Evolutionary conservation across 2,113 vertebrate species (phyloP).

Genomic region (Solea senegalensis): DNA sequence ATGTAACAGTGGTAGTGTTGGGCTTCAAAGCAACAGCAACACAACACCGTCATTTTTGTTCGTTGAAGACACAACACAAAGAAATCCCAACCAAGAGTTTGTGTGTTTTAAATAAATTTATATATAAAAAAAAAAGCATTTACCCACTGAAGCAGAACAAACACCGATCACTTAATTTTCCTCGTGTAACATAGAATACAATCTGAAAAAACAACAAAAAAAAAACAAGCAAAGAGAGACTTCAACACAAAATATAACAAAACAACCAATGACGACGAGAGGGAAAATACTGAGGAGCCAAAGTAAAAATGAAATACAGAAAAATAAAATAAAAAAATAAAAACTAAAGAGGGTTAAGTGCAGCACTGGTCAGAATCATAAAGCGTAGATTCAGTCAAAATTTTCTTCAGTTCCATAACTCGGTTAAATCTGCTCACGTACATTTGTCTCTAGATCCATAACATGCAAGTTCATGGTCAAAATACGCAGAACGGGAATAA

Average conservation of each 20-base stretch:
- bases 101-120: constrained; percentile 82
- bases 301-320: constrained; percentile 64
- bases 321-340: constrained; percentile 33
- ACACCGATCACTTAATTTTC: constrained; percentile 79
- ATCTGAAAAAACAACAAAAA: constrained; percentile 76
- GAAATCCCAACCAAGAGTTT: constrained; percentile 57
- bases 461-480: constrained; percentile 91
- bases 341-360: constrained; percentile 82
- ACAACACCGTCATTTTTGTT: too few relatives aligned
- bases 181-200: constrained; percentile 77
- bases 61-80: constrained; percentile 9
- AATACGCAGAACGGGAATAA: constrained; percentile 84
- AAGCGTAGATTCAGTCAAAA: constrained; percentile 76
- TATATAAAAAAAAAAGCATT: constrained; percentile 73
- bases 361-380: constrained; percentile 89
- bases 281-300: neutral
- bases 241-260: constrained; percentile 76
- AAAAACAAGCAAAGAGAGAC: constrained; percentile 74
- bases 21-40: too few relatives aligned
- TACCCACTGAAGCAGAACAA: constrained; percentile 83
- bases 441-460: constrained; percentile 86
- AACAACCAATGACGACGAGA: constrained; percentile 67
- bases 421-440: constrained; percentile 86
- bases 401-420: constrained; percentile 79
- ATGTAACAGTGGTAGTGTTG: too few relatives aligned